Evolutionary conservation across 2,797 vertebrate genomes (phyloP).

Genomic region (Cynopterus sphinx): DNA sequence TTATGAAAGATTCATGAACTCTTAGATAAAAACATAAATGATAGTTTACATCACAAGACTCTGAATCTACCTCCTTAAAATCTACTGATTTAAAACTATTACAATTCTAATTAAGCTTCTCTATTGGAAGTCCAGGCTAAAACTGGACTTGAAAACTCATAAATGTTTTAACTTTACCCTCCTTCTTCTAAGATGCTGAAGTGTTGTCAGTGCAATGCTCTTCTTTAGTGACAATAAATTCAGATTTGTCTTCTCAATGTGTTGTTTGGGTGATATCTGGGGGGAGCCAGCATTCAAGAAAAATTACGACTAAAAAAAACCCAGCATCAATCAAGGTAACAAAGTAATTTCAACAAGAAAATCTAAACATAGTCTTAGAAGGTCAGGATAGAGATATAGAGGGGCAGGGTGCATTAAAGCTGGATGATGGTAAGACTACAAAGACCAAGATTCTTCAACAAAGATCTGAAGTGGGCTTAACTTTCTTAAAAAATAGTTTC

Average conservation of each 20-base stretch:
- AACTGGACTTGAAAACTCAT: neutral
- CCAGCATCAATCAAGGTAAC: neutral
- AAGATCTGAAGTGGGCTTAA: neutral
- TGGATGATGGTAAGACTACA: neutral
- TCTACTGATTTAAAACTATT: neutral
- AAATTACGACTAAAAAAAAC: neutral
- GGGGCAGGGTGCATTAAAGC: neutral
- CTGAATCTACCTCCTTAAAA: neutral
- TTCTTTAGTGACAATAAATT: neutral
- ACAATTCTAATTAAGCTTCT: neutral
- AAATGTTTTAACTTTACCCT: neutral
- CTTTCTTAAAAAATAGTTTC: neutral
- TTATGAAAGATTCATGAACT: slow-evolving; percentile 2
- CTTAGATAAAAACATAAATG: neutral
- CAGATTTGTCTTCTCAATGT: neutral
- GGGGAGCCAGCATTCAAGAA: neutral
- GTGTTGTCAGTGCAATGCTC: neutral
- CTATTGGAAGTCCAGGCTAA: neutral
- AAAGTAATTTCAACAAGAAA: neutral
- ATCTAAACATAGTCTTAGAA: neutral
- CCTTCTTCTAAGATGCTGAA: neutral
- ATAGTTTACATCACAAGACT: neutral
- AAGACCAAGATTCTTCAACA: neutral
- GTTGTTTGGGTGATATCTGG: neutral
- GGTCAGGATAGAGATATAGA: neutral